These are phyloP conservation scores for Coregonus sp. DNA, from an alignment of 2,797 vertebrate genomes.

Conservation along the genomic window DNA sequence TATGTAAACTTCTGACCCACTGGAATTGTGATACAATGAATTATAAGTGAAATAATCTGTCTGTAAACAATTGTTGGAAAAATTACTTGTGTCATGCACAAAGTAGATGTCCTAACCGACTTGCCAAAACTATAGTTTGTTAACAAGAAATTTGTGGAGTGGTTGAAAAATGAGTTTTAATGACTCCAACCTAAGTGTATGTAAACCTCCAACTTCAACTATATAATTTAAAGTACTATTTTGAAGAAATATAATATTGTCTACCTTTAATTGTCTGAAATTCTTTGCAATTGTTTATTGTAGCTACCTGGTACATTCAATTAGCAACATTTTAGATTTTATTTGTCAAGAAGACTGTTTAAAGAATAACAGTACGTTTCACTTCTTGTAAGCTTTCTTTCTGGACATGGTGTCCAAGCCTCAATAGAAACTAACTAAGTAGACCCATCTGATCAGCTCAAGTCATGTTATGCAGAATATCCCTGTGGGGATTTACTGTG, in stretches of 20 bases:
- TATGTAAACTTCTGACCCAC: no score
- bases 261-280: background rate
- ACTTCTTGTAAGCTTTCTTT: constrained; percentile 1
- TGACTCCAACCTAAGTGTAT: no score
- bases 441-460: constrained; percentile 45
- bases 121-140: no score
- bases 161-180: no score
- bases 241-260: background rate
- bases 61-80: no score
- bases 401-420: constrained; percentile 19
- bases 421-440: constrained; percentile 37
- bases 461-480: constrained; percentile 45
- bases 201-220: no score
- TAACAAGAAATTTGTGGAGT: no score
- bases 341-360: background rate
- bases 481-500: constrained; percentile 61
- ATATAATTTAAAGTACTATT: background rate
- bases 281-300: background rate
- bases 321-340: background rate
- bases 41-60: no score
- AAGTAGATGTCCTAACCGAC: no score
- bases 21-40: no score
- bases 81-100: no score
- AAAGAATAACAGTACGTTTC: constrained; percentile 9
- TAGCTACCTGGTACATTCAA: background rate